phyloP scores from a whole-genome alignment of 2,888 invertebrate species.

The Cerceris ruficornis region DNA sequence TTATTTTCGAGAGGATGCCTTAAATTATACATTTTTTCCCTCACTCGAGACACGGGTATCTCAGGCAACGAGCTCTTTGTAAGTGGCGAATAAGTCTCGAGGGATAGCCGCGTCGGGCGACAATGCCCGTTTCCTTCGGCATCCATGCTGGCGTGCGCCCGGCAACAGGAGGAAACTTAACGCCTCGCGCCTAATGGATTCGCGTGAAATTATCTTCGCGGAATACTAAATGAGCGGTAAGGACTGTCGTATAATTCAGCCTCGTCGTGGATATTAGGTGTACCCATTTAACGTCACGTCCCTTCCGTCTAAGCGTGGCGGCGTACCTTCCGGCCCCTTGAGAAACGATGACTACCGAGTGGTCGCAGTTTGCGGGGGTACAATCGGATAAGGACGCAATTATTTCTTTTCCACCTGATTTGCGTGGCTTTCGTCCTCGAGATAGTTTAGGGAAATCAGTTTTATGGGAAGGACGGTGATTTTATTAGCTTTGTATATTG shows the following conservation, averaged over 20 bases:
- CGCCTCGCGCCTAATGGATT: conserved; percentile 67
- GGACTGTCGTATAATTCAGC: conserved; percentile 69
- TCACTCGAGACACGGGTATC: neutral
- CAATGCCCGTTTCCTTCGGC: conserved; percentile 32
- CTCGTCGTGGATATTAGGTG: conserved; percentile 66
- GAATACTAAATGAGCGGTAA: conserved; percentile 73
- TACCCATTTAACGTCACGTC: conserved; percentile 70
- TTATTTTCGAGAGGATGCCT: too few species aligned
- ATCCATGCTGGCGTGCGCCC: conserved; percentile 3
- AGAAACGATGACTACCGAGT: conserved; percentile 40
- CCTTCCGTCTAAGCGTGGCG: conserved; percentile 59
- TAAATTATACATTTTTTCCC: neutral
- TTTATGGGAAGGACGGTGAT: too few species aligned
- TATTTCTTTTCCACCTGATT: too few species aligned
- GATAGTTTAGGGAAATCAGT: too few species aligned
- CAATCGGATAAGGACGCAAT: neutral
- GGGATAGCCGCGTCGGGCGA: conserved; percentile 22
- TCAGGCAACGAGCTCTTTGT: neutral
- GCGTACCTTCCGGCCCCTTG: conserved; percentile 51
- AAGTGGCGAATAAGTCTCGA: conserved; percentile 12
- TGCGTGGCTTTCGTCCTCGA: too few species aligned
- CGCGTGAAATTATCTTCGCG: conserved; percentile 70
- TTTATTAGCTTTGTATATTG: too few species aligned
- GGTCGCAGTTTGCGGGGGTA: conserved; percentile 11
- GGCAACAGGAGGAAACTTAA: conserved; percentile 53